Conservation (phyloP, 2,113 vertebrate genomes). For the Malurus cyaneus region DNA sequence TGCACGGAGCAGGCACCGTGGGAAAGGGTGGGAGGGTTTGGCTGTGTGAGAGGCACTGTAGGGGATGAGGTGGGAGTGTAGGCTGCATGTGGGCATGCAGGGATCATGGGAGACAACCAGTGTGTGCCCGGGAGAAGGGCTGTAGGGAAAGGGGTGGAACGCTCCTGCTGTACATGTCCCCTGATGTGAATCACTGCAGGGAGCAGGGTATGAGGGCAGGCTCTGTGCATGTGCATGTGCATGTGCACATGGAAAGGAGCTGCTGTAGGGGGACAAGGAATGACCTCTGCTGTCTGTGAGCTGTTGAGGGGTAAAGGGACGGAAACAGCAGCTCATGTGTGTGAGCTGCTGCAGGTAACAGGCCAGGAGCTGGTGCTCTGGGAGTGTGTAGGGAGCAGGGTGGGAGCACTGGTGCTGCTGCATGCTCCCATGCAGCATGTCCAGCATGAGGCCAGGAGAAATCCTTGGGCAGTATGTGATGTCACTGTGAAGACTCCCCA, state of each 20-base stretch:
- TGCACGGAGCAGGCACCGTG: not conserved
- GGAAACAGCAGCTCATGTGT: not conserved
- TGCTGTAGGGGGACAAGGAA: not conserved
- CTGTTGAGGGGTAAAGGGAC: not conserved
- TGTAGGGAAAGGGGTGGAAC: not conserved
- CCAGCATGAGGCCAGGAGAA: not conserved
- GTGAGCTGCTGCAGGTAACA: not conserved
- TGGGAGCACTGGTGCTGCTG: not conserved
- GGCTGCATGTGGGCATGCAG: rapidly evolving
- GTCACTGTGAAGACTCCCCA: not conserved
- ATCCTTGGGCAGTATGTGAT: not conserved
- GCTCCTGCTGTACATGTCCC: not conserved
- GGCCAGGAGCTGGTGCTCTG: not conserved
- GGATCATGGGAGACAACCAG: not conserved
- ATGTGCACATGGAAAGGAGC: not conserved
- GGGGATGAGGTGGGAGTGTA: rapidly evolving
- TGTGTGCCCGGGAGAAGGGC: not conserved
- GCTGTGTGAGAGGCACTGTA: not conserved
- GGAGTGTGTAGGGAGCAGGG: not conserved
- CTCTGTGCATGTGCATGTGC: not conserved
- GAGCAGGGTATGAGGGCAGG: not conserved
- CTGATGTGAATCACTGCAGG: not conserved
- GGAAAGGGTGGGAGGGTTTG: not conserved
- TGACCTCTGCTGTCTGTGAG: not conserved
- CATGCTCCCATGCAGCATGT: not conserved